Base-by-base conservation (phyloP, 2,113 vertebrate genomes). In the Pituophis catenifer region DNA sequence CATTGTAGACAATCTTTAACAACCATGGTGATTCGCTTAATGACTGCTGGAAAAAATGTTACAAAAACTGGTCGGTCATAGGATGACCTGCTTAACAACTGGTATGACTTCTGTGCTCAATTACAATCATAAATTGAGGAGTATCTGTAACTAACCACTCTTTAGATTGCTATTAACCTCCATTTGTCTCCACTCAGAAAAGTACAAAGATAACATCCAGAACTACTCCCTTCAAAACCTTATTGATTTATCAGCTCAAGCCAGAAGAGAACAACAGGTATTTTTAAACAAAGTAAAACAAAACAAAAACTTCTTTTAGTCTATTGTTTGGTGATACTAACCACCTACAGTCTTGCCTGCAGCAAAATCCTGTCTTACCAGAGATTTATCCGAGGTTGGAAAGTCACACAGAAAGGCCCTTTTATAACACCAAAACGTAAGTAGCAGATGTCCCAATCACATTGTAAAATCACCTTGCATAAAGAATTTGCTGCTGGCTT, bases 171-270 rank as follows among this genome's bases (percentile, higher is more conserved):
- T 54, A 12, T 26, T 91, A 86, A 91, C n/a, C 33, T 81, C 87
- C 19, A 26, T 85, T 9, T 93, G 33, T 50, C 92, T 87, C 75
- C 57, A 55, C 23, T 89, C 57, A 93, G 92, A 87, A 87, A 90
- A 90, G 2, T 54, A 5, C 57, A 90, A 93, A 33, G 48, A 87
- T n/a, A 50, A 29, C 53, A 58, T n/a, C 24, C 55, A 62, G 19
- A 38, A 65, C 44, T 23, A 58, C 50, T 90, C 89, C 15, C 89
- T 90, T 24, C 89, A 93, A 26, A 87, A n/a, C 23, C 48, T 93
- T 33, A 93, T 90, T 90, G 92, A 93, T 90, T 65, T 90, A 65
- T 90, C 92, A 87, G 23, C 89, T 50, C 50, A 65, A 44, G 53
- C 92, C 57, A 87, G 50, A 58, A 65, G 86, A 19, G 86, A 93